Conservation (phyloP, 2,113 vertebrate species). For the Helogale parvula region DNA sequence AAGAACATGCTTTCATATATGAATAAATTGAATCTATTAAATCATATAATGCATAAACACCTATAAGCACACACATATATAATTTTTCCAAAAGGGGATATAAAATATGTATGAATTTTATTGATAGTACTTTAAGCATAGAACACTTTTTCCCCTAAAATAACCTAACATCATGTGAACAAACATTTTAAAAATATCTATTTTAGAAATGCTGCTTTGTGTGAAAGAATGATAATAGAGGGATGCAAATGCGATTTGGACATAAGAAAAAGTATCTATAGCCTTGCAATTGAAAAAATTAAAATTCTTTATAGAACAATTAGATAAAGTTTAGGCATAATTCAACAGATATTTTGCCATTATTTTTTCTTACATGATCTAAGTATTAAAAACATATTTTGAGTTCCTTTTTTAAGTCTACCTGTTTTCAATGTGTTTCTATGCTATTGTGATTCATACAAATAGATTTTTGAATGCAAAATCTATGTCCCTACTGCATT, state of each 20-base stretch:
- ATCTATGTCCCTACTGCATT: neutral
- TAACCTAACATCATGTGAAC: neutral
- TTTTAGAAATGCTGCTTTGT: neutral
- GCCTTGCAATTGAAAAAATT: neutral
- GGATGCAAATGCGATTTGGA: neutral
- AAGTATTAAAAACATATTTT: neutral
- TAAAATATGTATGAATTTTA: neutral
- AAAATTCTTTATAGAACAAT: neutral
- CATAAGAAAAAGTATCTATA: neutral
- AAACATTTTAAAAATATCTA: neutral
- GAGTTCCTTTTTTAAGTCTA: neutral
- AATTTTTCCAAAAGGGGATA: neutral
- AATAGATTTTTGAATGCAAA: neutral
- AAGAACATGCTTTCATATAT: neutral
- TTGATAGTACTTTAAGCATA: neutral
- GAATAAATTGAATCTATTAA: neutral
- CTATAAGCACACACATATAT: neutral
- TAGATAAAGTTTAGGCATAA: neutral
- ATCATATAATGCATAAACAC: neutral
- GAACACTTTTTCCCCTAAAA: neutral
- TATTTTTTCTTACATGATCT: neutral
- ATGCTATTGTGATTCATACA: neutral
- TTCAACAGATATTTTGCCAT: neutral
- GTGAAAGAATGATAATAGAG: neutral
- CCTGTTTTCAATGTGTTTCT: neutral